A percentile compares a stretch with the other conserved stretches of the same genome.
These are phyloP conservation scores for Peromyscus attwateri DNA, from an alignment of 2,797 vertebrate genomes.

Conservation along the genomic window DNA sequence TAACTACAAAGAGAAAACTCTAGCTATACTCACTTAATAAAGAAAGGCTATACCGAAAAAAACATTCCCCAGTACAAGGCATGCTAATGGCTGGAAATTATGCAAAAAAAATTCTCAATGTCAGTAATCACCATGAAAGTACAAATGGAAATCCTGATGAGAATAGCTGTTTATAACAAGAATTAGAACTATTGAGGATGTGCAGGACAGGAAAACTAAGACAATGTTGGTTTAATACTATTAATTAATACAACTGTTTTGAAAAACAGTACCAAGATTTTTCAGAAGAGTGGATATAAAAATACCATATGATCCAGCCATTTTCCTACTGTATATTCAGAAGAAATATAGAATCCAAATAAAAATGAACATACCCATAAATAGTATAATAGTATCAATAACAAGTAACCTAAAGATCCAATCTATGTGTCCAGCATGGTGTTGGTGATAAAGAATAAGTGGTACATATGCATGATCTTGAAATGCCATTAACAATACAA, in stretches of 20 bases:
- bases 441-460: not conserved
- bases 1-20: no score
- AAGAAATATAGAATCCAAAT: not conserved
- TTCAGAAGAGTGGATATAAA: not conserved
- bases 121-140: not conserved
- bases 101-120: not conserved
- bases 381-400: not conserved
- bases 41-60: not conserved
- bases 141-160: no score
- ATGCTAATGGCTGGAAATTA: not conserved
- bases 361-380: not conserved
- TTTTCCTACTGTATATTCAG: not conserved
- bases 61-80: not conserved
- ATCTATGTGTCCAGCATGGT: not conserved
- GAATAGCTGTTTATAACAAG: not conserved
- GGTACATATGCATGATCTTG: not conserved
- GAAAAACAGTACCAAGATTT: not conserved
- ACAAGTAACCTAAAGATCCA: not conserved
- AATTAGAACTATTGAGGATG: not conserved
- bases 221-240: not conserved
- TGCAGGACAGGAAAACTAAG: not conserved
- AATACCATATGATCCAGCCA: not conserved
- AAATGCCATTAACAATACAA: not conserved
- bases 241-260: not conserved
- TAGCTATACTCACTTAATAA: not conserved